A percentile compares a stretch with the other conserved stretches of the same genome.
These are phyloP conservation scores for Babylonia areolata DNA, from an alignment of 1,140 invertebrate species.

Conservation along the genomic window DNA sequence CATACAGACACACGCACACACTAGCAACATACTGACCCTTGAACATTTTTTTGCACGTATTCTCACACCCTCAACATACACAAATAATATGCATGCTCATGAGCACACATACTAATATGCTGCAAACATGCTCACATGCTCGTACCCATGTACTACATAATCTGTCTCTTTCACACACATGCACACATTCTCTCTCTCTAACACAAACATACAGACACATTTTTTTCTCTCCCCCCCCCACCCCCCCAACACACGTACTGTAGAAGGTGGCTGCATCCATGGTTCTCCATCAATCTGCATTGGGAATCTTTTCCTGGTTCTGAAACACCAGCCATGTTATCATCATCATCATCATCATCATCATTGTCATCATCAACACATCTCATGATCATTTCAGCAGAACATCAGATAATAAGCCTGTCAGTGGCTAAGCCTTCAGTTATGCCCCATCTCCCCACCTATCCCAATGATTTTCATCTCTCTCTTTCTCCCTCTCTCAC, in stretches of 20 bases:
- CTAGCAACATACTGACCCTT: too few species aligned
- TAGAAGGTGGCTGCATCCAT: constrained; percentile 97
- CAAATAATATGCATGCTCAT: not conserved
- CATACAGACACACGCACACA: not conserved
- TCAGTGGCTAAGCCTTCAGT: too few species aligned
- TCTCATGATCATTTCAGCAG: too few species aligned
- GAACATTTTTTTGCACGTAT: too few species aligned
- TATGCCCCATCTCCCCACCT: too few species aligned
- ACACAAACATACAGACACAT: not conserved
- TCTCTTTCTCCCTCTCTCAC: too few species aligned
- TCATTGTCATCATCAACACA: too few species aligned
- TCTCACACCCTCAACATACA: not conserved
- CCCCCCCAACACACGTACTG: constrained; percentile 84
- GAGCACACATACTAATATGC: not conserved
- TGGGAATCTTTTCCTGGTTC: constrained; percentile 92
- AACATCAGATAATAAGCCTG: too few species aligned
- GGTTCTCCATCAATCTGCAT: constrained; percentile 99
- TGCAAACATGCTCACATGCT: not conserved
- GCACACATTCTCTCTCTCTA: not conserved
- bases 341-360: too few species aligned
- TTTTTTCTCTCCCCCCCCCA: too few species aligned
- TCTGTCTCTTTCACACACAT: not conserved
- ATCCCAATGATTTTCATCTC: too few species aligned
- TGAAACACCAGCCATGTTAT: constrained; percentile 63
- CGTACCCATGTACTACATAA: not conserved